Conservation (phyloP, 2,888 invertebrate genomes). For the Flexamia atlantica region DNA sequence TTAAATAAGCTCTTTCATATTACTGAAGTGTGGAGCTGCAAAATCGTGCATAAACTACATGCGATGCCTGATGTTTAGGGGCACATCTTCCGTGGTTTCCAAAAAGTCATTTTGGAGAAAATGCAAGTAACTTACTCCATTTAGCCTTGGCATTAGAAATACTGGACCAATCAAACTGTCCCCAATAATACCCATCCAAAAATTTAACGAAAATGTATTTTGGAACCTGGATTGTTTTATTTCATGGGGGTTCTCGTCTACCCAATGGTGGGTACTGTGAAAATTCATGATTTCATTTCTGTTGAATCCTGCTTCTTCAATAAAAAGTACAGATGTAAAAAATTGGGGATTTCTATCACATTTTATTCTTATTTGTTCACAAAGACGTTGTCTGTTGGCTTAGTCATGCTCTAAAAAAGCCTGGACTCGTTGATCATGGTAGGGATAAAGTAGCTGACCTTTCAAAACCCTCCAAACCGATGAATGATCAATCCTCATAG, state of each 20-base stretch:
- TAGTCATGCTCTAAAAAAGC: constrained; percentile 43
- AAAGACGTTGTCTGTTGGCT: constrained; percentile 39
- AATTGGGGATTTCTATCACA: constrained; percentile 6
- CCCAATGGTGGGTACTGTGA: constrained; percentile 30
- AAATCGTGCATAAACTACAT: constrained; percentile 44
- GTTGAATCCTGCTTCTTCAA: constrained; percentile 36
- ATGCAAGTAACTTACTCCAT: constrained; percentile 36
- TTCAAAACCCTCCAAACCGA: constrained; percentile 51
- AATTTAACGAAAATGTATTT: not conserved
- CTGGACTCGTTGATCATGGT: constrained; percentile 48
- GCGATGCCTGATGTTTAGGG: not conserved
- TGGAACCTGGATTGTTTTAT: not conserved
- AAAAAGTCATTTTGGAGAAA: constrained; percentile 30
- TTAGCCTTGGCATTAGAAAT: constrained; percentile 37
- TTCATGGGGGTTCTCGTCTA: not conserved
- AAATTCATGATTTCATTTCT: constrained; percentile 40
- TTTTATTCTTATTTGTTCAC: constrained; percentile 39
- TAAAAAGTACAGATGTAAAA: constrained; percentile 42
- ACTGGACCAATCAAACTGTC: constrained; percentile 42
- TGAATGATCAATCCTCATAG: constrained; percentile 25
- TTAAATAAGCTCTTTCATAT: not conserved
- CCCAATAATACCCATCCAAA: constrained; percentile 48
- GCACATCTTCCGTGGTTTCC: constrained; percentile 41
- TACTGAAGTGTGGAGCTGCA: constrained; percentile 47
- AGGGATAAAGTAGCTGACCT: constrained; percentile 27